Evolutionary conservation across 2,888 invertebrate species (phyloP), one percentile per base, ranked within the genome.

Genomic region (Nebria brevicollis): DNA sequence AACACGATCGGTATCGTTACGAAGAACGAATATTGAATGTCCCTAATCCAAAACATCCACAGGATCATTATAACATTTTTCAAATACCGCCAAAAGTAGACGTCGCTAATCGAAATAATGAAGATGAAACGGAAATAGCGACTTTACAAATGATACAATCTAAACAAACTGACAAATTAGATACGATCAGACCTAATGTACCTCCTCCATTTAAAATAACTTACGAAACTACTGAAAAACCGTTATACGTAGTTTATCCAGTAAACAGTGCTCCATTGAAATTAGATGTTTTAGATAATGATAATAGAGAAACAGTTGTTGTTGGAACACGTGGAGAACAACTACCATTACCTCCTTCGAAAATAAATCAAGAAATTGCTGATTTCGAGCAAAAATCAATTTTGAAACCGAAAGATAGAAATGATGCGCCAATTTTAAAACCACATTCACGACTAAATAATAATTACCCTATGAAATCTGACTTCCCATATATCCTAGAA

Each of bases 101-200:
- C 0, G 85, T 91, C 43, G 87, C 90, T 0, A 91, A 90, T 77
- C 87, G 90, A 77, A 86, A 90, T 83, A 88, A 86, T 8, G 86
- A 87, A 65, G 88, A 91, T 5, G 90, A 91, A 41, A 91, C 91
- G 0, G 89, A 90, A 82, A 91, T 94, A 0, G 91, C 93, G 11
- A 94, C 94, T 0, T 86, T 94, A 54, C 94, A 94, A 88, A 94
- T 94, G 94, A 90, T 94, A 72, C 93, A 94, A 85, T 90, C 91
- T 0, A 90, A 91, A 84, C 88, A 89, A 82, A 86, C 89, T 11
- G 86, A 89, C 82, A 86, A 88, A 77, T 85, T 88, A 73, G 86
- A 88, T 65, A 85, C 86, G 25, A 86, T 86, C 3, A 87, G 87
- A 82, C 42, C 84, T 82, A 8, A 82, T 15, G 76, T 82, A 70